Base-by-base conservation (phyloP, 2,113 vertebrate genomes). In the Nothoprocta pentlandii region DNA sequence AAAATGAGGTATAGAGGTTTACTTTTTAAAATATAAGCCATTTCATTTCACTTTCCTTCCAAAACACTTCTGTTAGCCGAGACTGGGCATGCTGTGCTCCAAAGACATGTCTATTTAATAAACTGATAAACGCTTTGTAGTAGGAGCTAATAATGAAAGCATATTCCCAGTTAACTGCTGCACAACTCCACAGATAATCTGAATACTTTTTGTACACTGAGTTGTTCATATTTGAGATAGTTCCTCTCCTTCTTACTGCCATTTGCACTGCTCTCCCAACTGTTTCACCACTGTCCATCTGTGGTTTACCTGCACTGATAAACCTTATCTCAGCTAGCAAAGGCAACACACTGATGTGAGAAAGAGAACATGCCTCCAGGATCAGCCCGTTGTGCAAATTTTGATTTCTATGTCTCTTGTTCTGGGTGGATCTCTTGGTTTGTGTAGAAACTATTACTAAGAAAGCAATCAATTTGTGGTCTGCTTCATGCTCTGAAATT, bases 221-320 rank as follows among this genome's bases (percentile, higher is more conserved):
- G 36, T 32, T 89, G 19, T 54, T 85, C 62, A 54, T 30, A 92
- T 82, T 71, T 90, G 85, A 96, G 83, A 75, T 85, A 93, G 80
- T 81, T 95, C 58, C 25, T 90, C 22, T 76, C 61, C 77, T 68
- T 94, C 91, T 36, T 69, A n/a, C 7, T 83, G 63, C 59, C 17
- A 23, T 90, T 83, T 85, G 42, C 61, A 49, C 19, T 4, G 22
- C 47, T 62, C 56, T 95, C 22, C 77, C 77, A 54, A 67, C 49
- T 20, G 16, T 77, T n/a, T 89, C 67, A 67, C 28, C 56, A 47
- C n/a, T 85, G 47, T 34, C 32, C 56, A 11, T 67, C 47, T 86
- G 67, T 82, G 61, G 82, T 75, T 92, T 93, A 75, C 80, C 76
- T 84, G 76, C 82, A 94, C 34, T 51, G 85, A 95, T 90, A 88